Evolutionary conservation across 2,113 vertebrate genomes (phyloP).

Genomic region (Ahaetulla prasina): DNA sequence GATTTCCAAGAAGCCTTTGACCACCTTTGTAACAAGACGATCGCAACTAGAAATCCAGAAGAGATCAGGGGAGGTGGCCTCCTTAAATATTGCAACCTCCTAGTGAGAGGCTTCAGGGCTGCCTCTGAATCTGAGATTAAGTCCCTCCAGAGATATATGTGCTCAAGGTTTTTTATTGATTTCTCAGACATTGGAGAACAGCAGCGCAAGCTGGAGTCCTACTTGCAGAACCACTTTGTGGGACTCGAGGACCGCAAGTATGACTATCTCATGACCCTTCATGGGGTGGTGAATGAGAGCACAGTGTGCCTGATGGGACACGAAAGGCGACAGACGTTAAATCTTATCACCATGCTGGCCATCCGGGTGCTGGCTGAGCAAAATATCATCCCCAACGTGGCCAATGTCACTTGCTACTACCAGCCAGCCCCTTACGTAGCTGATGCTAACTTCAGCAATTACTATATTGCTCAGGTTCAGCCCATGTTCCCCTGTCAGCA

Average conservation of each 20-base stretch:
- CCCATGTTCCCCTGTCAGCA: slow-evolving; percentile 95
- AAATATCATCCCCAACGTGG: slow-evolving; percentile 97
- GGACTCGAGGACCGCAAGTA: slow-evolving; percentile 99
- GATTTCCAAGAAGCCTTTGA: slow-evolving; percentile 92
- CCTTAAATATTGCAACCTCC: slow-evolving; percentile 97
- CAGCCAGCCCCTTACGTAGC: slow-evolving; percentile 97
- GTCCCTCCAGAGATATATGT: slow-evolving; percentile 98
- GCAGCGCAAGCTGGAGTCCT: slow-evolving; percentile 97
- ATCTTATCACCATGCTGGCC: slow-evolving; percentile 96
- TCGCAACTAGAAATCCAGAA: slow-evolving; percentile 95
- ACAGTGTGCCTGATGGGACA: slow-evolving; percentile 99
- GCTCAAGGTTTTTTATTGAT: slow-evolving; percentile 98
- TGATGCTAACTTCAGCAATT: slow-evolving; percentile 98
- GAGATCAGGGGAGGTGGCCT: slow-evolving; percentile 98
- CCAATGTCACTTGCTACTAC: slow-evolving; percentile 98
- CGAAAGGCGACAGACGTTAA: slow-evolving; percentile 94
- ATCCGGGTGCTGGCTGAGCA: slow-evolving; percentile 95
- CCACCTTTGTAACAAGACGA: slow-evolving; percentile 93
- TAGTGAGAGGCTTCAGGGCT: slow-evolving; percentile 92
- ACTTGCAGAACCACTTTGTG: slow-evolving; percentile 99
- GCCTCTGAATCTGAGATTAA: slow-evolving; percentile 93
- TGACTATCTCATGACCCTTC: slow-evolving; percentile 97
- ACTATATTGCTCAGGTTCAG: slow-evolving; percentile 98
- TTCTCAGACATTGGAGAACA: slow-evolving; percentile 97
- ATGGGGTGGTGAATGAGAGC: slow-evolving; percentile 96